Base-by-base conservation (phyloP, 2,888 invertebrate species). In the Agrochola circellaris region DNA sequence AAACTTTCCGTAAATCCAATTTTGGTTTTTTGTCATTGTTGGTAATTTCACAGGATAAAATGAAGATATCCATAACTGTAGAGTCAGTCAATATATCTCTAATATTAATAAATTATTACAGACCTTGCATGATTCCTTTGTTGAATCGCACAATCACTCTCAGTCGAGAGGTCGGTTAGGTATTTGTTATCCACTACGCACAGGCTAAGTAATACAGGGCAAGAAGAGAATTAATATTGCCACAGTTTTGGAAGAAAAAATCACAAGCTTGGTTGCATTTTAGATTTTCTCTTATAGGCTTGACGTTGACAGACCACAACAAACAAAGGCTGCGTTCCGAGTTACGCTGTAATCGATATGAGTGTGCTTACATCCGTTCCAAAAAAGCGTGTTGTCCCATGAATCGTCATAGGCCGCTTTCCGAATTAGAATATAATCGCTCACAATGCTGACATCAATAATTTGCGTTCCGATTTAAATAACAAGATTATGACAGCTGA, bases 61-160 rank as follows among this genome's bases (percentile, higher is more conserved):
- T 45, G 13, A 58, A 4, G 20, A 56, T 23, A 5, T 5, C 17
- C 23, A 8, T 69, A 38, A 2, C 17, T 38, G n/a, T 38, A 17
- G 20, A 61, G 17, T 45, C 17, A 26, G 48, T 48, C 17, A 26
- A 17, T 48, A 26, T 7, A 61, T 34, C 26, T 30, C 17, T 51
- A 17, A 38, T 74, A 38, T 8, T 60, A 38, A 17, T 38, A 51
- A 30, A 54, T n/a, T n/a, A 48, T n/a, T 15, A 82, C 82, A 11
- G 75, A 79, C 78, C 75, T 61, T 82, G 82, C 78, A 79, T 79
- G 60, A 79, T 81, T 54, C 11, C 45, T 75, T 54, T 34, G 73
- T 42, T 81, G 30, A 58, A 42, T 73, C 51, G 58, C 26, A 81
- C 51, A 48, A 51, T 64, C n/a, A n/a, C 42, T 51, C 20, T 34